These are phyloP conservation scores for Psephotus haematonotus DNA, from an alignment of 2,113 vertebrate species.

Conservation along the genomic window DNA sequence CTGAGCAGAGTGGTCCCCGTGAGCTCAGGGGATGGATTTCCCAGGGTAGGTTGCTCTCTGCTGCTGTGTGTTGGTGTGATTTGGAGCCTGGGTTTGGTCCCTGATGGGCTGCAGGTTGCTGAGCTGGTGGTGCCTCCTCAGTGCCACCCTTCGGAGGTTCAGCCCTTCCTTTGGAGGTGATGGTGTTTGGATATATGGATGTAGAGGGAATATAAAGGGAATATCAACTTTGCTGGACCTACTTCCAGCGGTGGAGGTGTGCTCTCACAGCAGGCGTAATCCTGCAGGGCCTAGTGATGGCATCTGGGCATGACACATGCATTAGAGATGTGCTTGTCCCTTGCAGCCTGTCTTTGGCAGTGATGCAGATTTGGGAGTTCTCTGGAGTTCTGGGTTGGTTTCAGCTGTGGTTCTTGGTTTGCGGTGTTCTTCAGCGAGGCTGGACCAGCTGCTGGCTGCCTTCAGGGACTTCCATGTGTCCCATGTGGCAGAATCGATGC, in stretches of 20 bases:
- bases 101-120: background rate
- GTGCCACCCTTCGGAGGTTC: background rate
- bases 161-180: background rate
- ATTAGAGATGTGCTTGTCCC: background rate
- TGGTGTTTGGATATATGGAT: background rate
- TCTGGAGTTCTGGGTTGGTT: background rate
- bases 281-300: background rate
- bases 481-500: background rate
- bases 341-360: background rate
- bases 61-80: fast-evolving
- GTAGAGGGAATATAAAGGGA: background rate
- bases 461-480: background rate
- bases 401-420: background rate
- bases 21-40: background rate
- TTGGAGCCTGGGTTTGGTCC: background rate
- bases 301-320: fast-evolving
- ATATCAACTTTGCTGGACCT: background rate
- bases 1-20: fast-evolving
- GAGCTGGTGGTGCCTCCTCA: background rate
- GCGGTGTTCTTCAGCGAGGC: background rate
- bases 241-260: background rate
- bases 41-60: background rate
- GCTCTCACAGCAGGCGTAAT: background rate
- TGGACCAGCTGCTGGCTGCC: background rate
- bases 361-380: background rate